These are phyloP conservation scores for Drosophila pseudotakahashii DNA, from an alignment of 2,888 invertebrate species.

Conservation along the genomic window DNA sequence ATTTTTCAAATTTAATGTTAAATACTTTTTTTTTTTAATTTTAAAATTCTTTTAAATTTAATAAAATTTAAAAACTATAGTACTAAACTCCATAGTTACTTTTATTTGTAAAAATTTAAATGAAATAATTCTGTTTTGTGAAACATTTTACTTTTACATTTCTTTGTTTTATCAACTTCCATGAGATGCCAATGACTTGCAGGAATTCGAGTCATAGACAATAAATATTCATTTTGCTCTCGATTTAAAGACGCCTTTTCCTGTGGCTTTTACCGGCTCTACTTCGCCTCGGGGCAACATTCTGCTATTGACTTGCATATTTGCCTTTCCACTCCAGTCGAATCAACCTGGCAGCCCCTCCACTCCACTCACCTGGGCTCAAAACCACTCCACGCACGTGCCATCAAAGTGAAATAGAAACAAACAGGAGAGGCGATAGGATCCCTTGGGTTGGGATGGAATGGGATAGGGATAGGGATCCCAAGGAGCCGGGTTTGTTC, in stretches of 20 bases:
- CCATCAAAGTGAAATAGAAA: conserved; percentile 46
- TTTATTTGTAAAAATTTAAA: no score
- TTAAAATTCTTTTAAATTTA: no score
- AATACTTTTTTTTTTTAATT: no score
- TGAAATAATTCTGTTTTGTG: no score
- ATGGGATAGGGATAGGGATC: conserved; percentile 10
- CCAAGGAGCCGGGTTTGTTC: conserved; percentile 29
- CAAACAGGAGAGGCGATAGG: conserved; percentile 41
- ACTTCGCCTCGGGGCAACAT: conserved; percentile 7
- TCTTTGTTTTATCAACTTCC: neutral
- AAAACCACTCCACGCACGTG: conserved; percentile 25
- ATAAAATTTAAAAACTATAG: no score
- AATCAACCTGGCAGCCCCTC: conserved; percentile 9
- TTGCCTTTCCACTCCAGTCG: conserved; percentile 51
- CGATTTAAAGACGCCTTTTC: conserved; percentile 1
- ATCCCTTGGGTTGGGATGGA: neutral
- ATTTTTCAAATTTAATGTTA: no score
- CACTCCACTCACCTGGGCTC: conserved; percentile 22
- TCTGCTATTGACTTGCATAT: conserved; percentile 47
- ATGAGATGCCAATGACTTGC: no score
- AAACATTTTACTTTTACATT: neutral
- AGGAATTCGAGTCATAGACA: neutral
- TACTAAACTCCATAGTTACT: neutral
- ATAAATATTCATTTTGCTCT: neutral
- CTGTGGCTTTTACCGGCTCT: conserved; percentile 6